Base-by-base conservation (phyloP, 2,888 invertebrate genomes). In the Caenorhabditis macrosperma region DNA sequence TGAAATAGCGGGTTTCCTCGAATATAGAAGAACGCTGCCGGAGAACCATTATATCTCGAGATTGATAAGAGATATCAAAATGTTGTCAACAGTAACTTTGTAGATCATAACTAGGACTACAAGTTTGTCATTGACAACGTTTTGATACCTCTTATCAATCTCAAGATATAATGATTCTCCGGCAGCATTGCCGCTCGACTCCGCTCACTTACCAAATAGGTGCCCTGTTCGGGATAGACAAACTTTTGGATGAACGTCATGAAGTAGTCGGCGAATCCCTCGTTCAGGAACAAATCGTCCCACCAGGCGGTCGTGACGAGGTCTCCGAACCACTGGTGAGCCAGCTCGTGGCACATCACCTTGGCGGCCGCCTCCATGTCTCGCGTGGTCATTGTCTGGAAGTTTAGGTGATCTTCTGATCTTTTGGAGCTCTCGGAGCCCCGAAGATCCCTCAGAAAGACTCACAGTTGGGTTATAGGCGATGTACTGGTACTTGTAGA, bases 321-420 rank as follows among this genome's bases (percentile, higher is more conserved):
- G 57, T 87, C 86, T 12, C 87, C 87, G 59, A 87, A 87, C 87
- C 87, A 87, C 69, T 87, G 82, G 59, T 85, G 85, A 22, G 82
- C 78, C 30, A 84, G 61, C 44, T 85, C 85, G 60, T 84, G 84
- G 22, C 82, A 84, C 77, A 83, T 85, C 12, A 83, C 78, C 33
- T 77, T 81, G 7, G 75, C 77, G 3, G 76, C 76, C 7, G 72
- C 72, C 59, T 81, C 67, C 69, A 66, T 81, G 26, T 81, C 52
- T 28, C 64, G 44, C 1, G 76, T 77, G 7, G 81, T 81, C 81
- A 81, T 81, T 33, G 81, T 81, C 76, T 81, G 55, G 46, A 63
- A 67, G 3, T 1, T 28, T 7, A 7, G 30, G 2, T 17, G 33
- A 30, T 28, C n/a, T n/a, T n/a, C n/a, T n/a, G n/a, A n/a, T n/a